A percentile compares a stretch with the other conserved stretches of the same genome.
These are phyloP conservation scores for Chelonus insularis DNA, from an alignment of 1,140 invertebrate species.

Conservation along the genomic window DNA sequence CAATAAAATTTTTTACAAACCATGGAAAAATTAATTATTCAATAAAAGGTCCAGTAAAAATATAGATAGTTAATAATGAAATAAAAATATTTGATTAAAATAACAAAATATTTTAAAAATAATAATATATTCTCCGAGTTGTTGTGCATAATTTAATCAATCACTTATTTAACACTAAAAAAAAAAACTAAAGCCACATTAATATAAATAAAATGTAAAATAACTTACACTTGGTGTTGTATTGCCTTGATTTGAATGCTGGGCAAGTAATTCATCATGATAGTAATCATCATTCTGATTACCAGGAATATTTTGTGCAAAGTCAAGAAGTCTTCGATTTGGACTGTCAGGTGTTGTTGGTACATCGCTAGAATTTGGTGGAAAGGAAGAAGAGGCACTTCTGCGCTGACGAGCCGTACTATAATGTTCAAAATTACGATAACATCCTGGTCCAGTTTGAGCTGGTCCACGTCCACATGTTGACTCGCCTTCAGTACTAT, in stretches of 20 bases:
- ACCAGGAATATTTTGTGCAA: conserved; percentile 55
- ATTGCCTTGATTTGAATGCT: conserved; percentile 52
- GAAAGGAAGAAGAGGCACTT: conserved; percentile 66
- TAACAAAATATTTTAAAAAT: too few relatives aligned
- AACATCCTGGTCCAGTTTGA: conserved; percentile 78
- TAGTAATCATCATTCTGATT: conserved; percentile 53
- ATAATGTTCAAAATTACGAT: conserved; percentile 81
- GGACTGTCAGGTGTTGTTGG: conserved; percentile 56
- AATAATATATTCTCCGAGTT: too few relatives aligned
- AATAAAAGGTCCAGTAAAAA: too few relatives aligned
- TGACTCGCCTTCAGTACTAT: conserved; percentile 81
- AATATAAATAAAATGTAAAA: background rate
- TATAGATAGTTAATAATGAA: too few relatives aligned
- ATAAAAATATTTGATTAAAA: too few relatives aligned
- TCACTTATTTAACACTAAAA: too few relatives aligned
- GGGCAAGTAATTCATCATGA: conserved; percentile 51
- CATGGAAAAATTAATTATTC: too few relatives aligned
- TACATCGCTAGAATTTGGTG: conserved; percentile 61
- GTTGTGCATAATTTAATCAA: too few relatives aligned
- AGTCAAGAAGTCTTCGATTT: conserved; percentile 58
- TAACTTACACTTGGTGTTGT: conserved; percentile 56
- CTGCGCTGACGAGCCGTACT: conserved; percentile 64
- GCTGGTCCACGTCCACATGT: conserved; percentile 68
- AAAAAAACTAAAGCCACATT: too few relatives aligned
- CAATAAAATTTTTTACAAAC: too few relatives aligned